Evolutionary conservation across 2,113 vertebrate genomes (phyloP), one percentile per base, ranked within the genome.

Genomic region (Nettapus auritus): DNA sequence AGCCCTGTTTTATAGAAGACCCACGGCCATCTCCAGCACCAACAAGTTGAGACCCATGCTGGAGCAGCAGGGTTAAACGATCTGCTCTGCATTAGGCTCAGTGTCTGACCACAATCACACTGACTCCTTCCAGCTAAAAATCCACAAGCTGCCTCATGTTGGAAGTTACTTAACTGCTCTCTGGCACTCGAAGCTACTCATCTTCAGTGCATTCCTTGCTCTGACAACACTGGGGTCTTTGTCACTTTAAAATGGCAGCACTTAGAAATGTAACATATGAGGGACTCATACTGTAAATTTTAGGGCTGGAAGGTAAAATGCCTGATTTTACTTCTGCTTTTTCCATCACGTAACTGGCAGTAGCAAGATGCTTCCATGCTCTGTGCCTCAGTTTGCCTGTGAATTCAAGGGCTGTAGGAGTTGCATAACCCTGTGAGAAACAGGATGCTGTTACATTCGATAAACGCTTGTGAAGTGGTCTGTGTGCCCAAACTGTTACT

Each of bases 41-140:
- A 56, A 22, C 11, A 40, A 82, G 52, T 6, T 64, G 33, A 64
- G 48, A 80, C 31, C 2, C 42, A 80, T 70, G 76, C 67, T 84
- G 80, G 56, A 91, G 68, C 1, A 0, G 21, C 62, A 73, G 92
- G 57, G 92, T 93, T 90, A 95, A 96, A 64, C 1, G 7, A 59
- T 84, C 80, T 82, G 82, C 86, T 88, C 64, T 88, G 69, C 38
- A 23, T 78, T 86, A 90, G n/a, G 64, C 64, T 94, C 56, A 14
- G 2, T 18, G 48, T 92, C 88, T 36, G n/a, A 90, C 90, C 90
- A 89, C 92, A 94, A 71, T 69, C 73, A 79, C 76, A 50, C 3
- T 36, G 88, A 82, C 53, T 96, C 69, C 80, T 96, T 94, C 90
- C 93, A 94, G 73, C 86, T 82, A 78, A 86, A 88, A 93, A 94